These are phyloP conservation scores for Hyperoplus immaculatus DNA, from an alignment of 2,797 vertebrate species.

Conservation along the genomic window DNA sequence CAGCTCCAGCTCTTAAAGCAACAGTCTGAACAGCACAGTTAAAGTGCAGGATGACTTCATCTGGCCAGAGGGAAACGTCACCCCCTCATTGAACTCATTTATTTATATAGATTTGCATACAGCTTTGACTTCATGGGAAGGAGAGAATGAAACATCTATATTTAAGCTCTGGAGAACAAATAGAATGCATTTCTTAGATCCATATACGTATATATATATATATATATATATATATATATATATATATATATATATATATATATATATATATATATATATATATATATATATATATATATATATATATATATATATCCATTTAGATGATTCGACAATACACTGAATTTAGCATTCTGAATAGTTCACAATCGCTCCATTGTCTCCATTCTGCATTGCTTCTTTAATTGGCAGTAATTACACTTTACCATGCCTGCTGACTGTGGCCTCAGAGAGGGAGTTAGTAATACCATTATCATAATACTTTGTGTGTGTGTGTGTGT, in stretches of 20 bases:
- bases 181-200: constrained; percentile 23
- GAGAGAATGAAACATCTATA: constrained; percentile 24
- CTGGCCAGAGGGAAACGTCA: constrained; percentile 32
- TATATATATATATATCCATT: constrained; percentile 24
- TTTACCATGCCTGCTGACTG: constrained; percentile 68
- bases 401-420: constrained; percentile 70
- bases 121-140: constrained; percentile 35
- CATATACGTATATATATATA: constrained; percentile 2
- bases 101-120: constrained; percentile 46
- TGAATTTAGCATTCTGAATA: constrained; percentile 22
- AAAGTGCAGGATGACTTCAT: constrained; percentile 40
- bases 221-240: constrained; percentile 19
- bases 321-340: constrained; percentile 3
- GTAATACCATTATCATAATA: constrained; percentile 58
- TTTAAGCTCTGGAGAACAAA: constrained; percentile 28
- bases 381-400: constrained; percentile 55
- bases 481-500: constrained; percentile 11
- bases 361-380: constrained; percentile 45
- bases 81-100: constrained; percentile 21
- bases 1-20: constrained; percentile 50
- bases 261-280: constrained; percentile 17
- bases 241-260: constrained; percentile 5
- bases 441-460: constrained; percentile 52
- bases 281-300: constrained; percentile 4
- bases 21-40: constrained; percentile 33